phyloP scores from a whole-genome alignment of 2,797 vertebrate genomes.

The Sebastes matsubarae region DNA sequence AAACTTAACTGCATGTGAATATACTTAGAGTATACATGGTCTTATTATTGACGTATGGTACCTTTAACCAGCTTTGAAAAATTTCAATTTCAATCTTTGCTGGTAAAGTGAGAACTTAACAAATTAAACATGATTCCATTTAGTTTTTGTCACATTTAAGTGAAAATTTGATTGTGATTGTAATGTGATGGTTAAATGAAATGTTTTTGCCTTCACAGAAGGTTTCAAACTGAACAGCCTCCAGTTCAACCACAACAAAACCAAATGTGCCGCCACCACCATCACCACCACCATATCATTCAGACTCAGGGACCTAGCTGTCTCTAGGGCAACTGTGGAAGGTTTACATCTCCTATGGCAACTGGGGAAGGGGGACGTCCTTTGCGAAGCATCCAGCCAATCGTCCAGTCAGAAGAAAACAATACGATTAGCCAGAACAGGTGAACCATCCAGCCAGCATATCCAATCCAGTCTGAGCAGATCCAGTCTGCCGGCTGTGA shows the following conservation, averaged over 20 bases:
- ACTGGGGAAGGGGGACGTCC: constrained; percentile 71
- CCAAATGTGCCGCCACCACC: constrained; percentile 34
- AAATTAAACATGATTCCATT: background rate
- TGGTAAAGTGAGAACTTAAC: background rate
- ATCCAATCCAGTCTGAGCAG: constrained; percentile 58
- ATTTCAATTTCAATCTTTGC: background rate
- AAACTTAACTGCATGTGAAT: background rate
- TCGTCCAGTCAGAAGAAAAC: constrained; percentile 54
- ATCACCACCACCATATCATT: constrained; percentile 36
- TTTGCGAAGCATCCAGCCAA: constrained; percentile 65
- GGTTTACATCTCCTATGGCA: constrained; percentile 83
- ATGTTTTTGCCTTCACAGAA: background rate
- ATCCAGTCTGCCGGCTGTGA: constrained; percentile 25
- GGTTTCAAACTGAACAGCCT: background rate
- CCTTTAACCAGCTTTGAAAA: background rate
- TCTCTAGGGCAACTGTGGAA: constrained; percentile 82
- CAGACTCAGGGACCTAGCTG: constrained; percentile 68
- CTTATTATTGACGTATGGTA: background rate
- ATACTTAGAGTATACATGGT: background rate
- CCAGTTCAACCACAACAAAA: constrained; percentile 21
- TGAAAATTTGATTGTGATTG: background rate
- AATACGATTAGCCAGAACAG: constrained; percentile 63
- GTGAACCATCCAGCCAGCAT: constrained; percentile 41
- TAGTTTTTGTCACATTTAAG: background rate
- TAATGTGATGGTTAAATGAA: background rate